phyloP scores from a whole-genome alignment of 2,113 vertebrate genomes.

The Saiga tatarica region DNA sequence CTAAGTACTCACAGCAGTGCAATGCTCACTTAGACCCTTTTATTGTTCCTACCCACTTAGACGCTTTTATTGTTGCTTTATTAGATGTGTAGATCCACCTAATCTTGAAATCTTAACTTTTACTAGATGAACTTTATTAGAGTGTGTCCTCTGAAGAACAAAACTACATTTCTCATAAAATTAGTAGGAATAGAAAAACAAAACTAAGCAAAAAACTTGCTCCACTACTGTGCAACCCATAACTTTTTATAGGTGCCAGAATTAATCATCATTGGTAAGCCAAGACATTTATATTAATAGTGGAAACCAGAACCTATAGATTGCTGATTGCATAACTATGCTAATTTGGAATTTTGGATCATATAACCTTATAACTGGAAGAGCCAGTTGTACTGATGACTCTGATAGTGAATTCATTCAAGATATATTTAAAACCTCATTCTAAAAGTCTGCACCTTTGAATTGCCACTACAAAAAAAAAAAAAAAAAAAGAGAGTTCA shows the following conservation, averaged over 20 bases:
- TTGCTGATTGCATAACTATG: not conserved
- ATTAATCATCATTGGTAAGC: not conserved
- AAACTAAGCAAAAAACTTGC: not conserved
- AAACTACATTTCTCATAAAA: not conserved
- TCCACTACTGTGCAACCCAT: not conserved
- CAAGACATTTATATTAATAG: not conserved
- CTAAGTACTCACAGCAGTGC: not conserved
- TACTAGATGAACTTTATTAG: not conserved
- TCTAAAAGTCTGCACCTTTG: not conserved
- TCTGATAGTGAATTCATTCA: not conserved
- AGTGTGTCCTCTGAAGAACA: not conserved
- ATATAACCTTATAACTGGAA: not conserved
- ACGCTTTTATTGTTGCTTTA: not conserved
- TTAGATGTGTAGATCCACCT: not conserved
- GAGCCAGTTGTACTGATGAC: not conserved
- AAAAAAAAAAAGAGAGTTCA: not conserved
- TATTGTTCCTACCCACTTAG: not conserved
- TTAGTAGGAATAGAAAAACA: not conserved
- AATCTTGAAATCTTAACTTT: not conserved
- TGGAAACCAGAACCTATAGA: not conserved
- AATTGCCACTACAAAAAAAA: not conserved
- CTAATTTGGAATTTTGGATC: not conserved
- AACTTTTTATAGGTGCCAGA: not conserved
- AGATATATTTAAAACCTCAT: not conserved
- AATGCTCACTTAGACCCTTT: not conserved